Base-by-base conservation (phyloP, 2,113 vertebrate species). In the Anguilla japonica region DNA sequence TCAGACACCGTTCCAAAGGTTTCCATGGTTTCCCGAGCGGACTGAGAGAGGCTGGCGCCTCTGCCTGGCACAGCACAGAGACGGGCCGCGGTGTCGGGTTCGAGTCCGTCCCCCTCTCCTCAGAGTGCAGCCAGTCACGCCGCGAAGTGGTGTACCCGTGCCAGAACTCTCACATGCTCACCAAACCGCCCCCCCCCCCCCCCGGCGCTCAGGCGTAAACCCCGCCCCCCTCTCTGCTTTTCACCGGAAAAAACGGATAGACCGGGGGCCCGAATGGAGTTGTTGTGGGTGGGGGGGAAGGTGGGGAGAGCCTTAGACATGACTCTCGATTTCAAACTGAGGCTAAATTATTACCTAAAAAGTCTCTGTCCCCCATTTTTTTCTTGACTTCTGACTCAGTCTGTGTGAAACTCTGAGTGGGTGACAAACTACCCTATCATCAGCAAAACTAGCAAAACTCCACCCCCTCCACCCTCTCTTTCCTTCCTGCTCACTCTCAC, bases 11-110 rank as follows among this genome's bases (percentile, higher is more conserved):
- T 57, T 71, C 86, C 87, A 86, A 82, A 34, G 88, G 34, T 87
- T 81, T 91, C 91, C 92, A 93, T 94, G 81, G 80, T 71, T 81
- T 6, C 29, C 82, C 2, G 79, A 26, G 53, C 53, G 87, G 50
- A 41, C 16, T 81, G 87, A 8, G 60, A 57, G 9, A 41, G 41
- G 82, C 41, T n/a, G 39, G 67, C 82, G 84, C 79, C 78, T 79
- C 50, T 83, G 78, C 57, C 29, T 78, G 57, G 15, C 60, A 8
- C 8, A 20, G 60, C 60, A 26, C 60, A 43, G 53, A 88, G 88
- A 40, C 8, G 11, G 18, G 43, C 22, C 14, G 82, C 22, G 46
- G n/a, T 50, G 9, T 85, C 22, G 41, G 46, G 82, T 2, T 13
- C 83, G 39, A 41, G 46, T 67, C 86, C 41, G 53, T 34, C n/a